phyloP scores from a whole-genome alignment of 2,113 vertebrate genomes.

The Cynoglossus semilaevis region DNA sequence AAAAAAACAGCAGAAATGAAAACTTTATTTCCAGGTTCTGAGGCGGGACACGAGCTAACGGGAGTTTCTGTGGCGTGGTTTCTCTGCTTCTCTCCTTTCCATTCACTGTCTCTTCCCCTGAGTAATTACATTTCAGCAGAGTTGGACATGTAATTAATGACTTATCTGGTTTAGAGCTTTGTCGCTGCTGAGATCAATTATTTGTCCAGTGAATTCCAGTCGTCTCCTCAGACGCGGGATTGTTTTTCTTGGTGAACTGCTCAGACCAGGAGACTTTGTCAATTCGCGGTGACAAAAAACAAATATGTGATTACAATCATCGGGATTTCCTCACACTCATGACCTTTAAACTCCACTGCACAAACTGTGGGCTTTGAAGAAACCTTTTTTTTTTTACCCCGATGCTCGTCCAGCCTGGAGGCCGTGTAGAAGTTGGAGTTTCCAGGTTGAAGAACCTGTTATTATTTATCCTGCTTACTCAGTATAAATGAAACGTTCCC shows the following conservation, averaged over 20 bases:
- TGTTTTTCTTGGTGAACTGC: slow-evolving; percentile 12
- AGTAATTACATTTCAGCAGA: slow-evolving; percentile 31
- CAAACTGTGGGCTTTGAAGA: too few species aligned
- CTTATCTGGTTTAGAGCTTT: slow-evolving; percentile 27
- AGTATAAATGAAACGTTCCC: slow-evolving; percentile 4
- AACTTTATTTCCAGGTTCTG: too few species aligned
- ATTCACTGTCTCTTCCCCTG: background rate
- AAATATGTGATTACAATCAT: background rate
- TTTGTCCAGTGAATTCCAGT: slow-evolving; percentile 15
- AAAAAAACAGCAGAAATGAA: background rate
- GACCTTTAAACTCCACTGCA: too few species aligned
- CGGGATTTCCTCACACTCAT: too few species aligned
- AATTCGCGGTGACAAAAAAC: background rate
- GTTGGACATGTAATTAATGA: slow-evolving; percentile 45
- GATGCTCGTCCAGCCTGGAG: too few species aligned
- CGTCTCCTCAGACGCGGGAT: background rate
- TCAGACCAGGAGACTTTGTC: slow-evolving; percentile 11
- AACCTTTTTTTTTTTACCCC: too few species aligned
- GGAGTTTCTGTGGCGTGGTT: background rate
- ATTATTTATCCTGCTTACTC: slow-evolving; percentile 14
- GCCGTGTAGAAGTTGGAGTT: background rate
- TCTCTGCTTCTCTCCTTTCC: background rate
- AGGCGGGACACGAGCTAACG: too few species aligned
- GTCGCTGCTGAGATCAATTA: slow-evolving; percentile 45
- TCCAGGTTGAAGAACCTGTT: background rate